These are phyloP conservation scores for Burhinus oedicnemus DNA, from an alignment of 2,113 vertebrate genomes.

Conservation along the genomic window DNA sequence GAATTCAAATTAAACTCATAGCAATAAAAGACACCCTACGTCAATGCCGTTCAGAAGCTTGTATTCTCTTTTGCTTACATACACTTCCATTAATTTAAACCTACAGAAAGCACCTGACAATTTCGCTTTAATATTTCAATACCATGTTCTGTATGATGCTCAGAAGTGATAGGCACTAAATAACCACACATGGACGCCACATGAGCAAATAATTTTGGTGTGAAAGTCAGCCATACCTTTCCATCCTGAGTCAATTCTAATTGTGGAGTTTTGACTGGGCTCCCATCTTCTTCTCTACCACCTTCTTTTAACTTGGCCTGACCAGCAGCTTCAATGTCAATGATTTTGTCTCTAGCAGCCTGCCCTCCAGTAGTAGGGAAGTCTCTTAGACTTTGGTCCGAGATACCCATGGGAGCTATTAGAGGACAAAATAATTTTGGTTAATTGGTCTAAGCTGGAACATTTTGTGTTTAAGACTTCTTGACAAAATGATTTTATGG, in stretches of 20 bases:
- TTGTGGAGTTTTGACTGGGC: slow-evolving; percentile 59
- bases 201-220: not conserved
- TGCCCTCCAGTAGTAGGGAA: slow-evolving; percentile 40
- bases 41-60: not conserved
- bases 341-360: slow-evolving; percentile 57
- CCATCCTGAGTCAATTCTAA: slow-evolving; percentile 72
- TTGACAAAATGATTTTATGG: not conserved
- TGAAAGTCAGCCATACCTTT: slow-evolving; percentile 75
- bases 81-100: not conserved
- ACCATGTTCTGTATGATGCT: not conserved
- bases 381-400: slow-evolving; percentile 76
- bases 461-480: not conserved
- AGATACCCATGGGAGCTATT: slow-evolving; percentile 84
- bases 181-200: not conserved
- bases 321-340: slow-evolving; percentile 44
- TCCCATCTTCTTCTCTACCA: slow-evolving; percentile 65
- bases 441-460: not conserved
- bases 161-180: not conserved
- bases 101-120: not conserved
- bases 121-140: not conserved
- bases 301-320: slow-evolving; percentile 55
- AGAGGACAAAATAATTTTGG: not conserved
- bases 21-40: not conserved
- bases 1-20: not conserved
- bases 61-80: not conserved